These are phyloP conservation scores for Eristalis pertinax DNA, from an alignment of 2,888 invertebrate species.

Conservation along the genomic window DNA sequence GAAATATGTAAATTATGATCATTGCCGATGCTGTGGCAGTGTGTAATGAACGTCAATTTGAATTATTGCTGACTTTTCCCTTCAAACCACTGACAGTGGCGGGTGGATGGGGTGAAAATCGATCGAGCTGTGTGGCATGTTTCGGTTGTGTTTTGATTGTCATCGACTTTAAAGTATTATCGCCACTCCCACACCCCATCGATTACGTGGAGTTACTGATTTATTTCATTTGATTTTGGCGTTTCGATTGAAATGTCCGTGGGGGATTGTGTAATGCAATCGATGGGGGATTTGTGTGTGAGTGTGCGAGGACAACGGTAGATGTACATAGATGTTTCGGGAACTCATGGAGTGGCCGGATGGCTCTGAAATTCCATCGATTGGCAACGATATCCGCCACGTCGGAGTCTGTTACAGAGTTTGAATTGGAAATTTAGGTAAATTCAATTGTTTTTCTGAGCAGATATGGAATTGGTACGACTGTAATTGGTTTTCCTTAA, in stretches of 20 bases:
- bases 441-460: too few relatives aligned
- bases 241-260: slow-evolving; percentile 1
- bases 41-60: not conserved
- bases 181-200: not conserved
- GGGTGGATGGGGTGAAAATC: not conserved
- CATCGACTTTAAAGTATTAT: slow-evolving; percentile 1
- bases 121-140: not conserved
- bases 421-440: too few relatives aligned
- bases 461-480: too few relatives aligned
- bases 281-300: not conserved
- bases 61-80: not conserved
- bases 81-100: not conserved
- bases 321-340: not conserved
- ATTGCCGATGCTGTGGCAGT: not conserved
- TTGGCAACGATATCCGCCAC: too few relatives aligned
- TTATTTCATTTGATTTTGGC: slow-evolving; percentile 1
- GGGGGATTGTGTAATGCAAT: not conserved
- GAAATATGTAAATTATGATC: slow-evolving; percentile 3
- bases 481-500: too few relatives aligned
- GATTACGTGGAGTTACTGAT: not conserved
- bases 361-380: too few relatives aligned
- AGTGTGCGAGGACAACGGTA: not conserved
- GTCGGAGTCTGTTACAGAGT: too few relatives aligned
- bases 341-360: too few relatives aligned
- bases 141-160: slow-evolving; percentile 20